Percentiles rank a stretch among this genome's conserved stretches.
Evolutionary conservation across 2,797 vertebrate genomes (phyloP).

Genomic region (Muscicapa comitata): DNA sequence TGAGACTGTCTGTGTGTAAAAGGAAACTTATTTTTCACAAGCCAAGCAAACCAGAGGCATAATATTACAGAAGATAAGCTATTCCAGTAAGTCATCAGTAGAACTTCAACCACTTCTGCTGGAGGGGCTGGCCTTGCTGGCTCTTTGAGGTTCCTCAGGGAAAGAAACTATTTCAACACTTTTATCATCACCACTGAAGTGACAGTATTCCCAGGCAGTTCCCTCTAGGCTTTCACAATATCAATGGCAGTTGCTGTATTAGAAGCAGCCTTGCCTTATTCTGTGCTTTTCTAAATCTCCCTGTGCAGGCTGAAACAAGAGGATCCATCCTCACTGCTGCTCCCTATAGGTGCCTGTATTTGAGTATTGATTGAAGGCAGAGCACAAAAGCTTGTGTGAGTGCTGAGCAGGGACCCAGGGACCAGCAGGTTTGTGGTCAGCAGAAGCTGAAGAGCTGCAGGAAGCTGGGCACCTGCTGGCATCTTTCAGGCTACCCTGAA

Average conservation of each 20-base stretch:
- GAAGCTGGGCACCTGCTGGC: not conserved
- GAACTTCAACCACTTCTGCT: not conserved
- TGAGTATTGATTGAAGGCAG: not conserved
- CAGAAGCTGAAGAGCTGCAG: not conserved
- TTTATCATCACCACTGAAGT: not conserved
- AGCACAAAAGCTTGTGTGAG: not conserved
- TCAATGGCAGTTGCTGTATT: not conserved
- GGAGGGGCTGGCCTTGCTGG: not conserved
- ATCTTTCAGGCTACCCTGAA: not conserved
- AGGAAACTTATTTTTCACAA: not conserved
- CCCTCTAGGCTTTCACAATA: not conserved
- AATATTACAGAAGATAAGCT: not conserved
- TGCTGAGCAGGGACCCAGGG: not conserved
- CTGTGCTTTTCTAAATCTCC: not conserved
- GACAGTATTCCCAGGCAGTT: not conserved
- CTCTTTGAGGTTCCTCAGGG: not conserved
- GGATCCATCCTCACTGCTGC: not conserved
- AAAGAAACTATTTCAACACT: not conserved
- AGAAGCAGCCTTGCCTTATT: not conserved
- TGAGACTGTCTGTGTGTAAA: not conserved
- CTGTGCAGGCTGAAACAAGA: not conserved
- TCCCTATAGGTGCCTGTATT: not conserved
- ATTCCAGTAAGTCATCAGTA: not conserved
- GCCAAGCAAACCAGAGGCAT: not conserved
- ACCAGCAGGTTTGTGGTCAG: not conserved